Evolutionary conservation across 2,113 vertebrate species (phyloP).

Genomic region (Galemys pyrenaicus): DNA sequence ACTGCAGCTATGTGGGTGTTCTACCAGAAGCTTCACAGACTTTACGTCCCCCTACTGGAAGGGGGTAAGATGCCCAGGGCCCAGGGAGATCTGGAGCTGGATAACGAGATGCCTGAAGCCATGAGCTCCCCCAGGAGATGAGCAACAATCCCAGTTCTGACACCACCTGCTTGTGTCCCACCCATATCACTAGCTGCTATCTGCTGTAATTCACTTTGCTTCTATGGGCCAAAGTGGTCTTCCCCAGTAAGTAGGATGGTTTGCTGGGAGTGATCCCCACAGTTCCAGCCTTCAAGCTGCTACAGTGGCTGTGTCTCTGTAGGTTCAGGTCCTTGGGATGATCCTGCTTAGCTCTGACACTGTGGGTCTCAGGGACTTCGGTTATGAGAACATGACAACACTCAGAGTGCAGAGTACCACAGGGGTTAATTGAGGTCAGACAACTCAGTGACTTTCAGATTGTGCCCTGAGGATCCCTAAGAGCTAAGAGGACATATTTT

Average conservation of each 20-base stretch:
- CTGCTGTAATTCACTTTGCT: not conserved
- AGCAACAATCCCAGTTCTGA: not conserved
- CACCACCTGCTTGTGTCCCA: not conserved
- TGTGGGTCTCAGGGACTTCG: not conserved
- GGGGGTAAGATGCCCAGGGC: no score
- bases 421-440: not conserved
- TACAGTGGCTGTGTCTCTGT: not conserved
- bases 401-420: not conserved
- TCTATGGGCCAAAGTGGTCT: not conserved
- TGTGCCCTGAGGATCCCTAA: not conserved
- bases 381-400: not conserved
- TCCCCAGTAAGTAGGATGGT: not conserved
- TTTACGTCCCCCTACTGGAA: not conserved
- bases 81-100: accelerated
- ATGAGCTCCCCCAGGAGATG: not conserved
- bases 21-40: not conserved
- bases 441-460: not conserved
- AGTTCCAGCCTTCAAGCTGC: not conserved
- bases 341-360: not conserved
- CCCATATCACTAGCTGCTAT: not conserved
- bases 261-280: not conserved
- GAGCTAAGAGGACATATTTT: not conserved
- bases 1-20: not conserved
- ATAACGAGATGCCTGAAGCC: not conserved
- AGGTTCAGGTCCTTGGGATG: not conserved